Conservation (phyloP, 2,888 invertebrate species). For the Antheraea assamensis region DNA sequence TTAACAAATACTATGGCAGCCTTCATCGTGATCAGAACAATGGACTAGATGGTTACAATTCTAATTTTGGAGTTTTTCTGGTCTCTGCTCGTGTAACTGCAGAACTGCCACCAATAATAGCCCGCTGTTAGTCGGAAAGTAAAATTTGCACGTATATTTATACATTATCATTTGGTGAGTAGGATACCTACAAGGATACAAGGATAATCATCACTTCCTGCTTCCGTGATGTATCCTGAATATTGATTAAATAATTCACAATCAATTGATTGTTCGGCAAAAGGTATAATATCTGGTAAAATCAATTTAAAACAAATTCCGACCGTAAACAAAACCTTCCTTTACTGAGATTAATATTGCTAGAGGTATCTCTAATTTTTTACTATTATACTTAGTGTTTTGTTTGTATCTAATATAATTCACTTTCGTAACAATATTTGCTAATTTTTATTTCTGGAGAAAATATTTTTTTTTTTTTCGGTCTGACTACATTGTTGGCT, state of each 20-base stretch:
- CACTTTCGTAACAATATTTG: too few species aligned
- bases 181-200: slow-evolving; percentile 43
- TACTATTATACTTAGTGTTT: too few species aligned
- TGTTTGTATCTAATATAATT: too few species aligned
- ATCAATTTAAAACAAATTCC: not conserved
- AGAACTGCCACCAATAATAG: not conserved
- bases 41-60: not conserved
- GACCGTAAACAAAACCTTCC: not conserved
- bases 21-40: not conserved
- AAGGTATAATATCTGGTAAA: not conserved
- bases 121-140: slow-evolving; percentile 23
- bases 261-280: slow-evolving; percentile 28
- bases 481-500: too few species aligned
- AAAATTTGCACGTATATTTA: slow-evolving; percentile 35
- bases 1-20: not conserved
- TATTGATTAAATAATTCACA: slow-evolving; percentile 45
- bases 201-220: slow-evolving; percentile 54
- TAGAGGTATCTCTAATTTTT: too few species aligned
- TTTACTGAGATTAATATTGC: not conserved
- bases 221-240: slow-evolving; percentile 68
- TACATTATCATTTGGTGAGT: slow-evolving; percentile 35
- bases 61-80: not conserved
- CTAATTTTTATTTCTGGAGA: too few species aligned
- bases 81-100: not conserved
- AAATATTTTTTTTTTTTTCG: too few species aligned